Evolutionary conservation across 2,113 vertebrate genomes (phyloP), one percentile per base, ranked within the genome.

Genomic region (Piprites chloris): DNA sequence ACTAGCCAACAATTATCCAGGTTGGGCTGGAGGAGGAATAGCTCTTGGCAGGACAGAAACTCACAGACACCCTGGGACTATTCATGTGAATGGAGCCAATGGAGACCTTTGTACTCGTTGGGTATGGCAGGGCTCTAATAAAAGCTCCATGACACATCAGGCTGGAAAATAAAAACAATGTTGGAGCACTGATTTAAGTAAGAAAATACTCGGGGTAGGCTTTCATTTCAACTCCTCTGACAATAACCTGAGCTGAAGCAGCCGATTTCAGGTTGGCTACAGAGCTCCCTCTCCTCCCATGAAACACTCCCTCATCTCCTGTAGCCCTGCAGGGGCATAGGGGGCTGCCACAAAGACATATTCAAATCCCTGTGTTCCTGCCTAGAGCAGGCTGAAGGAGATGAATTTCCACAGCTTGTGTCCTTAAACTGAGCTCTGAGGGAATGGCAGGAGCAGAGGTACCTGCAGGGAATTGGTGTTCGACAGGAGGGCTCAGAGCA

Each of bases 131-230:
- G 50, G 9, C 76, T 86, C 27, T 47, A 17, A 55, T 55, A 63
- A 94, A 92, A 89, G 65, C 68, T 35, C 79, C 0, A 0, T 63
- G 65, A 66, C 0, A 9, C 63, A 20, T 65, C 0, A 0, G 42
- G 47, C 59, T 95, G 73, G 59, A 67, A 94, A 90, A 78, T 75
- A 74, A 77, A 79, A 92, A 59, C 33, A 23, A 3, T 14, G 59
- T 26, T 59, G 52, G 47, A 93, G 76, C 28, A 27, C 52, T 63
- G 82, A 74, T 86, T 69, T 55, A 63, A 69, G 67, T 76, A 71
- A 69, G 78, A 56, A 94, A 67, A 71, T 89, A 84, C 12, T 84
- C 0, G 0, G 61, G 35, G 59, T 41, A 90, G 62, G 66, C 49
- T 92, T 84, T 92, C 75, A 30, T 74, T 92, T 59, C 63, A 39